Evolutionary conservation across 2,888 invertebrate genomes (phyloP), one percentile per base, ranked within the genome.

Genomic region (Dasypogon diadema): DNA sequence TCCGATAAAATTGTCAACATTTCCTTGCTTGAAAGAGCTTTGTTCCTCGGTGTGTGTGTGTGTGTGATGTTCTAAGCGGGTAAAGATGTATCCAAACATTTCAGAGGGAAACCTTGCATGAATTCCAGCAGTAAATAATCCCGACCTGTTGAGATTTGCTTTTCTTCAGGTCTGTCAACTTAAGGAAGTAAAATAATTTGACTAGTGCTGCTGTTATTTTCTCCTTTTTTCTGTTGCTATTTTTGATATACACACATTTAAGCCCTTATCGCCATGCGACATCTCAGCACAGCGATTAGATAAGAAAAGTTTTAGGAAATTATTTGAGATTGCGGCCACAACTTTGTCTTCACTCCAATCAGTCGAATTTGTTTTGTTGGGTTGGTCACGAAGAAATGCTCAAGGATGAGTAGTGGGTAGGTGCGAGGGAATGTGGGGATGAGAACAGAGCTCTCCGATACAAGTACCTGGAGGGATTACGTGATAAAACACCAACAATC

Each of bases 131-230:
- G 22, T 70, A 70, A 70, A 54, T 54, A 54, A 70, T 30, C 21
- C 34, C 37, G 30, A 70, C 70, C 54, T 70, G 70, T 70, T 70
- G 70, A 70, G 70, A 54, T 54, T 22, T 22, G 54, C 54, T 5
- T 22, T 54, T 54, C 54, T 12, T 42, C n/a, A 12, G 42, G 42
- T 3, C 1, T 42, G 42, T 42, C 42, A 42, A 42, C 12, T 42
- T 12, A n/a, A 42, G 10, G 12, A 42, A 6, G n/a, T 30, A 30
- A 30, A 30, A 30, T 30, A 6, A 10, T 30, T 30, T n/a, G n/a
- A n/a, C n/a, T n/a, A n/a, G n/a, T n/a, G n/a, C n/a, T n/a, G n/a
- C n/a, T 2, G 8, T 42, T 42, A 12, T 6, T 12, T 42, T 12
- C n/a, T 12, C n/a, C 8, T 1, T 12, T 6, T 42, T 42, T 42